Percentiles rank a stretch among this genome's conserved stretches.
These are phyloP conservation scores for Cydia pomonella DNA, from an alignment of 1,140 invertebrate genomes.

Conservation along the genomic window DNA sequence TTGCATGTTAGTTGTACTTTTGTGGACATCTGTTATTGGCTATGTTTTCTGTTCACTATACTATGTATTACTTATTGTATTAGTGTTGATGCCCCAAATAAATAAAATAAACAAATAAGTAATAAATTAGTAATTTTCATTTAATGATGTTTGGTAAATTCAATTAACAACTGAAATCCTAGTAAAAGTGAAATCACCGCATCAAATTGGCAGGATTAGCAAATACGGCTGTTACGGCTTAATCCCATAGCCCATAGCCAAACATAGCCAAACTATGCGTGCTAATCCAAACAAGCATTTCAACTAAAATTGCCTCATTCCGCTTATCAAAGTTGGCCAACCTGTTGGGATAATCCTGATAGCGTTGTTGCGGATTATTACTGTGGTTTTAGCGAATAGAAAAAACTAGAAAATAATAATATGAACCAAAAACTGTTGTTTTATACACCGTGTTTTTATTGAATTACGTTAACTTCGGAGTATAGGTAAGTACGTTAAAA, in stretches of 20 bases:
- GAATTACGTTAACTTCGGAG: no score
- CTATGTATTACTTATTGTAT: no score
- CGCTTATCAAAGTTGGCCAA: not conserved
- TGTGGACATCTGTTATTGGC: no score
- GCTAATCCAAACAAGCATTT: not conserved
- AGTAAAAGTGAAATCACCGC: not conserved
- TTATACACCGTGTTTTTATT: no score
- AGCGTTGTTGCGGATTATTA: not conserved
- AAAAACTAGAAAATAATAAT: not conserved
- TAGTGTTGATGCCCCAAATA: no score
- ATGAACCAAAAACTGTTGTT: not conserved
- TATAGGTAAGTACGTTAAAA: no score
- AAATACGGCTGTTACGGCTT: conserved; percentile 6
- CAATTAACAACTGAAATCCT: not conserved
- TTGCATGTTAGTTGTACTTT: no score
- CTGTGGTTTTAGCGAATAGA: not conserved
- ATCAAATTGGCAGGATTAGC: conserved; percentile 1
- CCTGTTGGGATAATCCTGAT: conserved; percentile 3
- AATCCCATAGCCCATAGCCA: not conserved
- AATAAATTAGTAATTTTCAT: no score
- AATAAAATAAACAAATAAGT: no score
- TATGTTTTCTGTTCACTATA: no score
- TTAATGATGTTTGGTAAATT: not conserved
- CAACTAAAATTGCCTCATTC: conserved; percentile 11
- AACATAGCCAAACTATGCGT: not conserved